Evolutionary conservation across 2,888 invertebrate genomes (phyloP).

Genomic region (Chloroclysta siterata): DNA sequence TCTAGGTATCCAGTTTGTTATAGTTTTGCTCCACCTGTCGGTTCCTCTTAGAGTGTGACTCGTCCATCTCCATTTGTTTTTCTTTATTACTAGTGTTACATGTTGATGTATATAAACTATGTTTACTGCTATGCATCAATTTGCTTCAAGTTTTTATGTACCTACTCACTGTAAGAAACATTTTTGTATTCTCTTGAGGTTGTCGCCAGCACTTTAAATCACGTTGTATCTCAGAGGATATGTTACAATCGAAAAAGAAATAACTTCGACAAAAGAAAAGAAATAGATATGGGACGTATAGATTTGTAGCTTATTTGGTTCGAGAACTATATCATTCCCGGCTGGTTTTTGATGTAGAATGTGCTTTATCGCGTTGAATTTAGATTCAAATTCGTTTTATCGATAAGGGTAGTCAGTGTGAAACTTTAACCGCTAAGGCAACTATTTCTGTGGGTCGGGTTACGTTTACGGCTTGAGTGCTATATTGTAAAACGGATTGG

Average conservation of each 20-base stretch:
- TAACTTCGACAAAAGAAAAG: conserved; percentile 36
- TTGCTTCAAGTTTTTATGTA: neutral
- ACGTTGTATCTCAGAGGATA: conserved; percentile 45
- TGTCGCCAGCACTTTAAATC: conserved; percentile 51
- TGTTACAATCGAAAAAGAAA: conserved; percentile 48
- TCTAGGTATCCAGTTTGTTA: no score
- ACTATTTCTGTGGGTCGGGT: neutral
- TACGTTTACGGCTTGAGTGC: conserved; percentile 11
- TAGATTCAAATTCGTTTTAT: neutral
- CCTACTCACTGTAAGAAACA: neutral
- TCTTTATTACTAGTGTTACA: no score
- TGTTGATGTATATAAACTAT: no score
- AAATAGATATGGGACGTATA: conserved; percentile 20
- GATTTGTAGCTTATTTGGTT: conserved; percentile 22
- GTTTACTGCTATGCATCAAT: no score
- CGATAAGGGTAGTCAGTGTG: neutral
- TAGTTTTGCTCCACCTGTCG: no score
- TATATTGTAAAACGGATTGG: conserved; percentile 24
- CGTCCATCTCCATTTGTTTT: no score
- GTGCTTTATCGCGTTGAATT: neutral
- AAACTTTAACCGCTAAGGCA: neutral
- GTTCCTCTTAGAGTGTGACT: no score
- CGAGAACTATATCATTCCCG: neutral
- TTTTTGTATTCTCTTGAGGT: conserved; percentile 24
- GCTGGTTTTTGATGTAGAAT: conserved; percentile 2